Evolutionary conservation across 2,113 vertebrate genomes (phyloP).

Genomic region (Lepisosteus oculatus): DNA sequence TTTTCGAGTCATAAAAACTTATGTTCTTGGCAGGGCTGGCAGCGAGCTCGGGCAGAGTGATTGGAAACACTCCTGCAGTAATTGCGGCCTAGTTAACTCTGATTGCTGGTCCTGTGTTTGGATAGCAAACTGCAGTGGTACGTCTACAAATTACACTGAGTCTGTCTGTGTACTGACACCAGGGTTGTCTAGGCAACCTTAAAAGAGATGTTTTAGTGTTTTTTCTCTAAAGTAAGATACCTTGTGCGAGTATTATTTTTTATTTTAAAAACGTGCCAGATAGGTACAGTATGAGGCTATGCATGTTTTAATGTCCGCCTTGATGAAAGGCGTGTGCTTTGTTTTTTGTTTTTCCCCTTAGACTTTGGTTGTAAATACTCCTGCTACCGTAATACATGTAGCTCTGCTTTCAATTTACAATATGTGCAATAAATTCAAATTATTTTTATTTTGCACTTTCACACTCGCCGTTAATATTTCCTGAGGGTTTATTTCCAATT

Average conservation of each 20-base stretch:
- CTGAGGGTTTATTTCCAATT: background rate
- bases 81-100: conserved; percentile 60
- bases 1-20: conserved; percentile 39
- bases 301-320: background rate
- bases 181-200: background rate
- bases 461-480: background rate
- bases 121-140: conserved; percentile 59
- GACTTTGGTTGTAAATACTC: background rate
- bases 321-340: background rate
- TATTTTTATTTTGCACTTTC: background rate
- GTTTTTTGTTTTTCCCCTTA: background rate
- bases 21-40: conserved; percentile 42
- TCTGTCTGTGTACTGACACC: conserved; percentile 17
- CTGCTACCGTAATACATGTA: background rate
- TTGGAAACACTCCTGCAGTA: conserved; percentile 53
- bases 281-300: conserved; percentile 9
- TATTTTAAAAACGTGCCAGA: background rate
- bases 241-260: background rate
- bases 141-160: conserved; percentile 57
- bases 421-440: conserved; percentile 7
- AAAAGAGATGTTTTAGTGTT: conserved; percentile 15
- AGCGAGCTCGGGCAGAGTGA: conserved; percentile 29
- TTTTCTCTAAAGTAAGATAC: background rate
- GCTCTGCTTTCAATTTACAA: conserved; percentile 17
- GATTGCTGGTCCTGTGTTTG: conserved; percentile 62